phyloP scores from a whole-genome alignment of 2,797 vertebrate species.

The Argentina silus region DNA sequence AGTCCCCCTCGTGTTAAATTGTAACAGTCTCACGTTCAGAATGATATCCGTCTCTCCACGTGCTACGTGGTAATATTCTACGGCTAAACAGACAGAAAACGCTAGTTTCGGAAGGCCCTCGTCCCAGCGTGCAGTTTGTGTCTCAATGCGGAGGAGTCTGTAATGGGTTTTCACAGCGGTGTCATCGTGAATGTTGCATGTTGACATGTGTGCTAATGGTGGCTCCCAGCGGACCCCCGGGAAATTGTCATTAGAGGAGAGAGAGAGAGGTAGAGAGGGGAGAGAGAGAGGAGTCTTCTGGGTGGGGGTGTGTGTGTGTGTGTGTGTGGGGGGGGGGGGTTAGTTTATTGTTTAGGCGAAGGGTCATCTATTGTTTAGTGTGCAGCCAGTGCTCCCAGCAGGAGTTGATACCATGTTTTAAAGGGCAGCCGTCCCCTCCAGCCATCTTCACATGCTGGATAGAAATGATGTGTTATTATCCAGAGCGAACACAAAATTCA shows the following conservation, averaged over 20 bases:
- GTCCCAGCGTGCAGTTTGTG: constrained; percentile 35
- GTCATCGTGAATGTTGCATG: constrained; percentile 67
- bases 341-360: constrained; percentile 50
- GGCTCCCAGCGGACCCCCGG: constrained; percentile 39
- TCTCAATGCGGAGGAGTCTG: constrained; percentile 6
- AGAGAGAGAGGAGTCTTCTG: neutral
- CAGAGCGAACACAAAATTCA: constrained; percentile 35
- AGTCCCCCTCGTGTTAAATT: constrained; percentile 38
- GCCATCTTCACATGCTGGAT: constrained; percentile 58
- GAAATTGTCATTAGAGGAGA: constrained; percentile 49
- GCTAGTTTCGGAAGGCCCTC: constrained; percentile 44
- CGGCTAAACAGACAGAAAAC: constrained; percentile 35
- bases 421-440: constrained; percentile 65
- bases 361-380: neutral
- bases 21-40: constrained; percentile 58
- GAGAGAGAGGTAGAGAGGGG: constrained; percentile 17
- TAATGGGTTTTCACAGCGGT: constrained; percentile 65
- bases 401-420: constrained; percentile 61
- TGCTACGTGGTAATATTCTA: constrained; percentile 25
- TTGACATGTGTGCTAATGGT: constrained; percentile 70
- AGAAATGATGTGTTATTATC: constrained; percentile 36
- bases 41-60: constrained; percentile 32
- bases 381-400: constrained; percentile 39
- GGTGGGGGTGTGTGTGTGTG: constrained; percentile 9
- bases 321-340: constrained; percentile 36